Conservation (phyloP, 2,888 invertebrate genomes). For the Phengaris alcon region DNA sequence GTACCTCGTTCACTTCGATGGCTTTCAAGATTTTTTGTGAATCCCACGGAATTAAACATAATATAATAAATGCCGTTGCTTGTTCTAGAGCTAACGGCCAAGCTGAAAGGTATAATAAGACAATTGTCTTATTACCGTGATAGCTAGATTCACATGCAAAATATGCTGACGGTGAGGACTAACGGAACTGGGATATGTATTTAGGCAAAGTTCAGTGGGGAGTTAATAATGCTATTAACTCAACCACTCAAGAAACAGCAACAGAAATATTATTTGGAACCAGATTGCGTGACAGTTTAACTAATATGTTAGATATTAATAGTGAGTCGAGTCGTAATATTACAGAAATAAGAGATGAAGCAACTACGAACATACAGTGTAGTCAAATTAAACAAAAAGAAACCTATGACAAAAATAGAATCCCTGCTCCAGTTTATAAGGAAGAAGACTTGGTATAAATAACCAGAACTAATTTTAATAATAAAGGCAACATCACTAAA, state of each 20-base stretch:
- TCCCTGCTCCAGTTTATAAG: not conserved
- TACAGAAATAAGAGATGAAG: not conserved
- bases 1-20: too few species aligned
- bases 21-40: too few species aligned
- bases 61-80: slow-evolving; percentile 38
- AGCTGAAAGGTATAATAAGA: slow-evolving; percentile 38
- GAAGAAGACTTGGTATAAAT: not conserved
- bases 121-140: too few species aligned
- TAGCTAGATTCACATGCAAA: slow-evolving; percentile 30
- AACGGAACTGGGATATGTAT: slow-evolving; percentile 29
- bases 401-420: not conserved
- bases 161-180: not conserved
- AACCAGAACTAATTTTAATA: not conserved
- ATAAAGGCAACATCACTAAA: slow-evolving; percentile 34
- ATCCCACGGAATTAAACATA: too few species aligned
- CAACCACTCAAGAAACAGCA: not conserved
- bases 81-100: slow-evolving; percentile 41
- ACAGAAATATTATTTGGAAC: not conserved
- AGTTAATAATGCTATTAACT: slow-evolving; percentile 30
- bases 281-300: not conserved
- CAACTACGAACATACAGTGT: not conserved
- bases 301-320: not conserved
- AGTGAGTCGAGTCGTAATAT: not conserved
- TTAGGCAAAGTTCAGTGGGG: slow-evolving; percentile 32
- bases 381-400: not conserved